Percentiles rank a stretch among this genome's conserved stretches.
phyloP scores from a whole-genome alignment of 2,797 vertebrate species.

The Sebastes steindachneri region DNA sequence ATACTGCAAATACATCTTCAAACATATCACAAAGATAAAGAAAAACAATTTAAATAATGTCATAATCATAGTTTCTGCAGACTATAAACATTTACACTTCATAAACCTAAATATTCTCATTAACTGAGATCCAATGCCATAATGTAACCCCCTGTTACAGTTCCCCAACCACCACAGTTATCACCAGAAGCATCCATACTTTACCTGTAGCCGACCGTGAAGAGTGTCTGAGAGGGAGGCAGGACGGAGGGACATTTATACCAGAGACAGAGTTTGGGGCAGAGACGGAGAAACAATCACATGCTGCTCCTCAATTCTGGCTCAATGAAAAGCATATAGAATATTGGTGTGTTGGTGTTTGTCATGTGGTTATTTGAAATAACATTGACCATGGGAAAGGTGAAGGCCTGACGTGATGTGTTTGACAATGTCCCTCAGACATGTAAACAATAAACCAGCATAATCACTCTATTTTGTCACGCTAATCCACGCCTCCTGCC shows the following conservation, averaged over 20 bases:
- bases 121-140: background rate
- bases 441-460: background rate
- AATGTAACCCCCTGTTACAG: background rate
- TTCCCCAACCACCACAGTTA: background rate
- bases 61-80: background rate
- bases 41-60: background rate
- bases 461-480: background rate
- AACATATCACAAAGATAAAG: background rate
- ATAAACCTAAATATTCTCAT: background rate
- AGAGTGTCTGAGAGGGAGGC: background rate
- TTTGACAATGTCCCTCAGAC: background rate
- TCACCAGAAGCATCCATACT: background rate
- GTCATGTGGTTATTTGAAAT: background rate
- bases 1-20: background rate
- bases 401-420: background rate
- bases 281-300: background rate
- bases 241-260: constrained; percentile 11
- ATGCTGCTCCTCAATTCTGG: background rate
- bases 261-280: background rate
- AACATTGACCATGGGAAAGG: background rate
- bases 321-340: constrained; percentile 20
- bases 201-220: constrained; percentile 17
- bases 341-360: background rate
- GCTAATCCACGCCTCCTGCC: background rate
- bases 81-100: background rate